Percentiles rank a stretch among this genome's conserved stretches.
Evolutionary conservation across 2,888 invertebrate species (phyloP).

Genomic region (Carterocephalus palaemon): DNA sequence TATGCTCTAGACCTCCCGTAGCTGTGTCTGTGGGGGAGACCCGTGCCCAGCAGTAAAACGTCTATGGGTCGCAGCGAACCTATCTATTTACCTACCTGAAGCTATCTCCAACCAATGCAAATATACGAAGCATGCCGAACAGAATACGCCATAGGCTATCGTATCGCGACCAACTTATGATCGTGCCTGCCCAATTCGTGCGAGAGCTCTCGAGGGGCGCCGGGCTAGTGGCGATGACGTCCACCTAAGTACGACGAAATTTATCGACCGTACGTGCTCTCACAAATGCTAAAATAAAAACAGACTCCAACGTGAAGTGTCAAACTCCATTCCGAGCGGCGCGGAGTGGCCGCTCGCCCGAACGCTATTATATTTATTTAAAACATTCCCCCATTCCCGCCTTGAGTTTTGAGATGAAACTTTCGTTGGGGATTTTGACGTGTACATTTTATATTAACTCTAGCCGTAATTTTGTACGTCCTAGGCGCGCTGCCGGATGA

Average conservation of each 20-base stretch:
- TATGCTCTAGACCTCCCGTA: too few relatives aligned
- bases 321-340: constrained; percentile 47
- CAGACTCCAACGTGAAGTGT: constrained; percentile 51
- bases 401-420: constrained; percentile 18
- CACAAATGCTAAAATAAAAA: constrained; percentile 57
- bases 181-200: constrained; percentile 58
- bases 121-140: background rate
- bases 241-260: constrained; percentile 64
- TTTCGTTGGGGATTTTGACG: constrained; percentile 20
- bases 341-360: constrained; percentile 25
- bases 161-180: constrained; percentile 35
- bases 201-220: constrained; percentile 46
- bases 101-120: too few relatives aligned
- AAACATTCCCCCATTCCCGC: constrained; percentile 19
- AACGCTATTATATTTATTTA: constrained; percentile 24
- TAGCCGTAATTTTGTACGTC: constrained; percentile 15
- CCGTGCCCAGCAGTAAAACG: too few relatives aligned
- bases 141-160: constrained; percentile 5
- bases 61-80: too few relatives aligned
- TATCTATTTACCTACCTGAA: too few relatives aligned
- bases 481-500: constrained; percentile 6
- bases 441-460: constrained; percentile 13
- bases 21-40: too few relatives aligned
- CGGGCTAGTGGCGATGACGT: constrained; percentile 59
- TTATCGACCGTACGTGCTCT: constrained; percentile 65